Percentiles rank a stretch among this genome's conserved stretches.
Conservation (phyloP, 2,888 invertebrate genomes). For the Meteorus cinctellus region DNA sequence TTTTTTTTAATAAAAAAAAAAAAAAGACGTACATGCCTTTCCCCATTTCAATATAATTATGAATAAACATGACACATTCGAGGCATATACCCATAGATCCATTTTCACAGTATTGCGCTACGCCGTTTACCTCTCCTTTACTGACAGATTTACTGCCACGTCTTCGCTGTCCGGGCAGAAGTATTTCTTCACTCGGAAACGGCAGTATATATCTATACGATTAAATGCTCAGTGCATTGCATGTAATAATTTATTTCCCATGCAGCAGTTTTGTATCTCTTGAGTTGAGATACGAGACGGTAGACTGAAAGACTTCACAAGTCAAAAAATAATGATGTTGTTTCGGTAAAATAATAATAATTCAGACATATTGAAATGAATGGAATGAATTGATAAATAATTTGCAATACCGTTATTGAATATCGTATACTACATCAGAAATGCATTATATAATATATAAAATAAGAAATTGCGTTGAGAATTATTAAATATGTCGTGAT, state of each 20-base stretch:
- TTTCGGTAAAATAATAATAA: background rate
- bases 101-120: constrained; percentile 39
- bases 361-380: background rate
- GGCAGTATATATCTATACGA: background rate
- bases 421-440: background rate
- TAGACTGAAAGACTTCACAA: background rate
- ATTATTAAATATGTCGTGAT: background rate
- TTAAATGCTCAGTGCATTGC: background rate
- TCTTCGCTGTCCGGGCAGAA: constrained; percentile 33
- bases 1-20: background rate
- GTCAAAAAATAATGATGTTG: background rate
- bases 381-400: background rate
- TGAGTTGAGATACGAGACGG: background rate
- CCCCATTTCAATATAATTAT: too few relatives aligned
- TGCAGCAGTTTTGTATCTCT: background rate
- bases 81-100: constrained; percentile 48
- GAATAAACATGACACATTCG: constrained; percentile 17
- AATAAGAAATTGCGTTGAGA: background rate
- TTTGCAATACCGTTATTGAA: background rate
- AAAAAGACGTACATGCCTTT: background rate
- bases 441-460: constrained; percentile 1
- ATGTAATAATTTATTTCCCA: background rate
- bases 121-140: constrained; percentile 25
- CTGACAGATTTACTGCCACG: constrained; percentile 49
- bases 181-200: constrained; percentile 21